Evolutionary conservation across 2,113 vertebrate genomes (phyloP).

Genomic region (Daubentonia madagascariensis): DNA sequence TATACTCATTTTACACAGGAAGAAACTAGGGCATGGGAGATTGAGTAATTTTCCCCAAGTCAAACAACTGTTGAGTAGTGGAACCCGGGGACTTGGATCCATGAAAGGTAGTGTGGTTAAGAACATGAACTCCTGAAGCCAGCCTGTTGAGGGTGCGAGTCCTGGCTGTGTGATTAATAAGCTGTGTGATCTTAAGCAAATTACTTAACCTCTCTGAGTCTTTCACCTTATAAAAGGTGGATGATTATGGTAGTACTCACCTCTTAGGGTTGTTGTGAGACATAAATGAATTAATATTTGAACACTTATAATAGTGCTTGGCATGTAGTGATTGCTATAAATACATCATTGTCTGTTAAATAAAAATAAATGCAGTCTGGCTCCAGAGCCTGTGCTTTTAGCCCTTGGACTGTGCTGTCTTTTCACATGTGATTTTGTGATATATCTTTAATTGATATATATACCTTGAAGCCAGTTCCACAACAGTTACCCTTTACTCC

Average conservation of each 20-base stretch:
- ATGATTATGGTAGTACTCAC: neutral
- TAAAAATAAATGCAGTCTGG: conserved; percentile 41
- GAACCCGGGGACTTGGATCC: neutral
- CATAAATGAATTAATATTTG: conserved; percentile 61
- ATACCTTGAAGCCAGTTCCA: neutral
- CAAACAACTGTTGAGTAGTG: neutral
- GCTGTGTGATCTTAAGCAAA: neutral
- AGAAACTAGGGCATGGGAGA: neutral
- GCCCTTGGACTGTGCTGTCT: neutral
- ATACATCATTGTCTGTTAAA: conserved; percentile 38
- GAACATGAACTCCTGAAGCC: neutral
- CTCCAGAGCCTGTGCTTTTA: neutral
- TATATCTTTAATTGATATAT: neutral
- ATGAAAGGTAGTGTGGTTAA: neutral
- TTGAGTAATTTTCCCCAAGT: neutral
- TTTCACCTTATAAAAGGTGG: neutral
- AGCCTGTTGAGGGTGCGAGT: neutral
- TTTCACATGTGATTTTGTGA: neutral
- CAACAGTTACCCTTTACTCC: neutral
- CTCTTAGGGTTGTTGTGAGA: neutral
- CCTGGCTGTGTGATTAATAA: neutral
- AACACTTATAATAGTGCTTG: conserved; percentile 36
- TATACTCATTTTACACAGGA: neutral
- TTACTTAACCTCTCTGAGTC: neutral
- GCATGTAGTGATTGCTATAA: conserved; percentile 1